Evolutionary conservation across 2,797 vertebrate species (phyloP).

Genomic region (Setipinna tenuifilis): DNA sequence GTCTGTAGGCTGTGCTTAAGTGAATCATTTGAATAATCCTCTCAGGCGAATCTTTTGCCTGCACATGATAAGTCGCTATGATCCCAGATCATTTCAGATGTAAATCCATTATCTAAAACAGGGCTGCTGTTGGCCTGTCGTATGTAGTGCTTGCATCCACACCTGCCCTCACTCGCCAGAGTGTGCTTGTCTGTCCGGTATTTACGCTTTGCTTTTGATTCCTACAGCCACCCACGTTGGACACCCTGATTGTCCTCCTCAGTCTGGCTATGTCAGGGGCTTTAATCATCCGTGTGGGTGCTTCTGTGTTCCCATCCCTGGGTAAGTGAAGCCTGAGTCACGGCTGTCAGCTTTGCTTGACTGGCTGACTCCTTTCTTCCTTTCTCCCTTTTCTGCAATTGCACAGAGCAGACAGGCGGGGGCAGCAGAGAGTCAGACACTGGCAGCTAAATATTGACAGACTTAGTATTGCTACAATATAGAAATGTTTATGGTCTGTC

Average conservation of each 20-base stretch:
- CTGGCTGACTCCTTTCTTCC: not conserved
- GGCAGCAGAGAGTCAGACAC: conserved; percentile 42
- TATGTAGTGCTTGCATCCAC: not conserved
- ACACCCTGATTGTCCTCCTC: conserved; percentile 81
- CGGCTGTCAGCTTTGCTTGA: not conserved
- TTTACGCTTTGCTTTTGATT: conserved; percentile 14
- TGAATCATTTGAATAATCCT: conserved; percentile 25
- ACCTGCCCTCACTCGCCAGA: conserved; percentile 8
- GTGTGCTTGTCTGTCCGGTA: not conserved
- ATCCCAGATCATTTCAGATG: not conserved
- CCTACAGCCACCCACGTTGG: conserved; percentile 82
- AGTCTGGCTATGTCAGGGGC: conserved; percentile 84
- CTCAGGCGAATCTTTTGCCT: not conserved
- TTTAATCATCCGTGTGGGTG: conserved; percentile 93
- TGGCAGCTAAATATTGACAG: not conserved
- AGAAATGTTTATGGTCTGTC: not conserved
- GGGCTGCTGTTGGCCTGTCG: not conserved
- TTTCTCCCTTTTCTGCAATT: conserved; percentile 13
- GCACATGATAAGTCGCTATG: not conserved
- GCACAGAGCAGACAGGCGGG: conserved; percentile 37
- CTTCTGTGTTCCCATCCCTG: conserved; percentile 85
- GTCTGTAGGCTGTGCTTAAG: not conserved
- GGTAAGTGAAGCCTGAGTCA: conserved; percentile 76
- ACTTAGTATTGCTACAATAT: not conserved
- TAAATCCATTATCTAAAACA: conserved; percentile 14